phyloP scores from a whole-genome alignment of 1,140 invertebrate genomes.

The Paraescarpia echinospica region DNA sequence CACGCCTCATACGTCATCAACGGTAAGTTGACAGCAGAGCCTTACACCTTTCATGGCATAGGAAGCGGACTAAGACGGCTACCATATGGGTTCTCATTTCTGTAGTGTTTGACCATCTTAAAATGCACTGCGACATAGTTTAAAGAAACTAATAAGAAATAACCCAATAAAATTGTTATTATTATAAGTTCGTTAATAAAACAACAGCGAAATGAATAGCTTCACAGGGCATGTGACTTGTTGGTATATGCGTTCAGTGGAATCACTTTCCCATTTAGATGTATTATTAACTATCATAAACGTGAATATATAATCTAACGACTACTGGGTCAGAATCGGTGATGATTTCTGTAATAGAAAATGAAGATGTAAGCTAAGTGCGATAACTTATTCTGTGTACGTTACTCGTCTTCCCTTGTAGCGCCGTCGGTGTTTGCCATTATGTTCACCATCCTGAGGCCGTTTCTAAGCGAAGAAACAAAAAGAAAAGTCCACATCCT shows the following conservation, averaged over 20 bases:
- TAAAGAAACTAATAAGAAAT: not conserved
- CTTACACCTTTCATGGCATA: not conserved
- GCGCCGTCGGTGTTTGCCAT: conserved; percentile 82
- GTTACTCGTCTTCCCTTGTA: conserved; percentile 27
- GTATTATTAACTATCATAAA: conserved; percentile 19
- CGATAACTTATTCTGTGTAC: no score
- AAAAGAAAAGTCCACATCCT: conserved; percentile 82
- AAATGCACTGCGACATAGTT: not conserved
- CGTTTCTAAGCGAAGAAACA: conserved; percentile 84
- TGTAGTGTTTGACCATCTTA: not conserved
- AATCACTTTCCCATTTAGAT: conserved; percentile 22
- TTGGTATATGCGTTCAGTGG: not conserved
- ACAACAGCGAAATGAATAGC: no score
- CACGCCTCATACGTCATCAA: conserved; percentile 81
- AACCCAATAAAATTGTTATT: not conserved
- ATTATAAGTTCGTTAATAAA: no score
- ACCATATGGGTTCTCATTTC: no score
- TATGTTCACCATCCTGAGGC: conserved; percentile 80
- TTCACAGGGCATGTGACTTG: not conserved
- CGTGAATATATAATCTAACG: no score
- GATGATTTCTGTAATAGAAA: no score
- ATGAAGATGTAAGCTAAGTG: no score
- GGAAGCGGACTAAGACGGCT: no score
- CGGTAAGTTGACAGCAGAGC: conserved; percentile 29
- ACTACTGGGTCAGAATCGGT: no score